These are phyloP conservation scores for Pollachius pollachius DNA, from an alignment of 2,113 vertebrate species.

Conservation along the genomic window DNA sequence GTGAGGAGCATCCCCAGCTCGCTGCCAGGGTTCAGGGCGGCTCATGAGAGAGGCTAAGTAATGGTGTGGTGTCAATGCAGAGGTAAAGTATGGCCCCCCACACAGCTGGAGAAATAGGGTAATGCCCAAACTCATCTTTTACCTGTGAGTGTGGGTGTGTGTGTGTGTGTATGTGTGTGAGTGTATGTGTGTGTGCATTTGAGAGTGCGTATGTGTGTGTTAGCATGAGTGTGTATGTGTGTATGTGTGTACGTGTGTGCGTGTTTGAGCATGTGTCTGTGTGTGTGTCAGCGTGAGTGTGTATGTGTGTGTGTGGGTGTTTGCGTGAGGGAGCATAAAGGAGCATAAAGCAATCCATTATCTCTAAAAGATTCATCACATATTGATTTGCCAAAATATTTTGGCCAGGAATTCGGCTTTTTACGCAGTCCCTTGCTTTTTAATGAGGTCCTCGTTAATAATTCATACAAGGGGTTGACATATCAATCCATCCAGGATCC, in stretches of 20 bases:
- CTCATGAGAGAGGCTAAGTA: slow-evolving; percentile 58
- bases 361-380: slow-evolving; percentile 18
- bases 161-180: background rate
- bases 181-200: slow-evolving; percentile 10
- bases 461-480: slow-evolving; percentile 52
- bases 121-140: slow-evolving; percentile 29
- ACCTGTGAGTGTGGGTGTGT: slow-evolving; percentile 11
- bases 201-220: slow-evolving; percentile 20
- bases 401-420: slow-evolving; percentile 9
- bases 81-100: slow-evolving; percentile 54
- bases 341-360: slow-evolving; percentile 15
- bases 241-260: slow-evolving; percentile 18
- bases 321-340: too few relatives aligned
- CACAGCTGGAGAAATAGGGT: slow-evolving; percentile 60
- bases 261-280: too few relatives aligned
- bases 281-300: background rate
- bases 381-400: slow-evolving; percentile 16
- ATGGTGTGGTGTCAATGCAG: slow-evolving; percentile 54
- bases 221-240: slow-evolving; percentile 3
- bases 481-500: slow-evolving; percentile 14
- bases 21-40: slow-evolving; percentile 44
- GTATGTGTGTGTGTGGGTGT: slow-evolving; percentile 6
- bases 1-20: slow-evolving; percentile 4
- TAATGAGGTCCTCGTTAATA: slow-evolving; percentile 57
- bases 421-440: slow-evolving; percentile 17